These are phyloP conservation scores for Hirtodrosophila confusa DNA, from an alignment of 2,888 invertebrate species.

Conservation along the genomic window DNA sequence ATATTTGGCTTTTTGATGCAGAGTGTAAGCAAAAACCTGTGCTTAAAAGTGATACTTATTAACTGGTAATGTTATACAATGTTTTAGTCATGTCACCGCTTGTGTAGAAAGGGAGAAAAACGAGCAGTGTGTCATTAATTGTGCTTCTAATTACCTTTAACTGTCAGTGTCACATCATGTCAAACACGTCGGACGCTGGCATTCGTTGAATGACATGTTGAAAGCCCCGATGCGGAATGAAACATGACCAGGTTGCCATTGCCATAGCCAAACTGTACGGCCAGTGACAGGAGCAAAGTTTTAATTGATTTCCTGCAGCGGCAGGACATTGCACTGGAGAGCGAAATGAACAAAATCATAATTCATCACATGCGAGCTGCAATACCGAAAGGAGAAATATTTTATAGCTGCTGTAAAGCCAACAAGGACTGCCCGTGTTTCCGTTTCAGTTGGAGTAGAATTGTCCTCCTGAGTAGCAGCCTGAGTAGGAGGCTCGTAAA, in stretches of 20 bases:
- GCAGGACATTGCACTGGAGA: constrained; percentile 22
- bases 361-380: constrained; percentile 34
- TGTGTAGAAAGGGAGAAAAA: neutral
- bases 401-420: constrained; percentile 53
- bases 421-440: constrained; percentile 5
- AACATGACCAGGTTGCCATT: constrained; percentile 39
- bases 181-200: constrained; percentile 40
- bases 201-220: constrained; percentile 49
- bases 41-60: constrained; percentile 4
- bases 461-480: constrained; percentile 4
- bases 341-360: constrained; percentile 37
- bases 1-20: too few relatives aligned
- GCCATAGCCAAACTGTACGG: constrained; percentile 10
- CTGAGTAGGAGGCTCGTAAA: constrained; percentile 36
- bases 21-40: neutral
- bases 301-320: constrained; percentile 73
- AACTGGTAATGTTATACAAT: neutral
- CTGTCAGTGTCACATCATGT: constrained; percentile 44
- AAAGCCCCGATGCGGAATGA: constrained; percentile 18
- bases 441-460: constrained; percentile 10
- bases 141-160: constrained; percentile 64
- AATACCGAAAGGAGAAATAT: constrained; percentile 20
- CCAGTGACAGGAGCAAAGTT: constrained; percentile 57
- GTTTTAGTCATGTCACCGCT: constrained; percentile 6
- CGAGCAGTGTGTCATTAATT: constrained; percentile 49